Conservation (phyloP, 2,888 invertebrate species). For the Thysanoteuthis rhombus region DNA sequence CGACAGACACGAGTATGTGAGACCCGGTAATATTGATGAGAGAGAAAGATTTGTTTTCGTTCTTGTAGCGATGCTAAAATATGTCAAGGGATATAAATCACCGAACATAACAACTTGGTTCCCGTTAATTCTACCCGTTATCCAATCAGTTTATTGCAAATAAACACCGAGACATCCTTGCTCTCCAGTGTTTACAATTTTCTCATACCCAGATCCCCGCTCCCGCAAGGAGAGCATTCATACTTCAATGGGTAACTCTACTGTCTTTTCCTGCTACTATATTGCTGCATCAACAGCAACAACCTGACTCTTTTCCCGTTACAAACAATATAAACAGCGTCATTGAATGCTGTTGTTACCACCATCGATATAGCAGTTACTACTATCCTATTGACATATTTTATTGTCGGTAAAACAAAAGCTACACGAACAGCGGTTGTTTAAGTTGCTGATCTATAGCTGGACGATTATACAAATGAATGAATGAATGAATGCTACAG, state of each 20-base stretch:
- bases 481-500: neutral
- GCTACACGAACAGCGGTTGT: neutral
- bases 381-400: neutral
- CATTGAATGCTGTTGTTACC: neutral
- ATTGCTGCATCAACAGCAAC: neutral
- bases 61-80: too few species aligned
- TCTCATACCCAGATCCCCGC: neutral
- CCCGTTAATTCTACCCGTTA: too few species aligned
- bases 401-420: neutral
- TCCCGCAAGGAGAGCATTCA: neutral
- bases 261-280: neutral
- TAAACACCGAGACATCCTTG: too few species aligned
- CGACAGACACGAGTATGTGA: too few species aligned
- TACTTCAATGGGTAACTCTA: neutral
- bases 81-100: too few species aligned
- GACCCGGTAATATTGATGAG: too few species aligned
- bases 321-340: neutral
- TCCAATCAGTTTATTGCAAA: too few species aligned
- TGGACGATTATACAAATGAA: neutral
- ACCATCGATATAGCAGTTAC: neutral
- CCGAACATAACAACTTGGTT: too few species aligned
- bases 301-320: neutral
- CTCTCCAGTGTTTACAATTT: neutral
- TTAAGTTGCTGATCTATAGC: neutral
- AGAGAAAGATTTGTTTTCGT: too few species aligned